Percentiles rank a stretch among this genome's conserved stretches.
These are phyloP conservation scores for Autographa gamma DNA, from an alignment of 2,888 invertebrate species.

Conservation along the genomic window DNA sequence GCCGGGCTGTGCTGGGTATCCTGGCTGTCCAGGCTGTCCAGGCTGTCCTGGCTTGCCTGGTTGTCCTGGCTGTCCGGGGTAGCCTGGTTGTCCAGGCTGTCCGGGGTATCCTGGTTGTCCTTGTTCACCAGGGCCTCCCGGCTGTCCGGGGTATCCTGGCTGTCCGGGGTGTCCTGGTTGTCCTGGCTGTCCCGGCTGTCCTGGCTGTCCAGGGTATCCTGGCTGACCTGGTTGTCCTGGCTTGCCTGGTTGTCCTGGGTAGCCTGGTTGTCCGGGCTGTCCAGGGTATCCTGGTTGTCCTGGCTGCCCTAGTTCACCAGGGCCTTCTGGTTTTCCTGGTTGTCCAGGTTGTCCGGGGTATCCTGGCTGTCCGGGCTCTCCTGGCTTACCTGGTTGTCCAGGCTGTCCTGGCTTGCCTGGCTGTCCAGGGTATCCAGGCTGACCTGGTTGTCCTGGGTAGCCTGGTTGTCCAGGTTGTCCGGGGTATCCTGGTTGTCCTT, in stretches of 20 bases:
- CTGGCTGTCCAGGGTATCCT: constrained; percentile 19
- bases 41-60: constrained; percentile 22
- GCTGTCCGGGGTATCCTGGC: constrained; percentile 15
- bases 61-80: constrained; percentile 19
- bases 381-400: constrained; percentile 6
- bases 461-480: constrained; percentile 8
- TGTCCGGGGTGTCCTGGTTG: constrained; percentile 21
- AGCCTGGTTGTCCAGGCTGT: constrained; percentile 16
- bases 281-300: constrained; percentile 21
- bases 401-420: constrained; percentile 11
- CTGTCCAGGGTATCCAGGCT: not conserved
- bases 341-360: constrained; percentile 9
- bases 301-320: constrained; percentile 5
- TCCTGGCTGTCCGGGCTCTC: constrained; percentile 15
- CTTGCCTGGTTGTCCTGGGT: constrained; percentile 24
- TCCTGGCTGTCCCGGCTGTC: constrained; percentile 21
- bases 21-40: constrained; percentile 20
- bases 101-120: constrained; percentile 23
- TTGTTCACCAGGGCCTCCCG: constrained; percentile 22
- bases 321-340: constrained; percentile 13
- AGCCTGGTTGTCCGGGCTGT: constrained; percentile 14
- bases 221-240: constrained; percentile 21
- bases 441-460: constrained; percentile 6
- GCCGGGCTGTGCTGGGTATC: constrained; percentile 16
- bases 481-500: constrained; percentile 9